Base-by-base conservation (phyloP, 2,797 vertebrate species). In the Ambastaia sidthimunki region DNA sequence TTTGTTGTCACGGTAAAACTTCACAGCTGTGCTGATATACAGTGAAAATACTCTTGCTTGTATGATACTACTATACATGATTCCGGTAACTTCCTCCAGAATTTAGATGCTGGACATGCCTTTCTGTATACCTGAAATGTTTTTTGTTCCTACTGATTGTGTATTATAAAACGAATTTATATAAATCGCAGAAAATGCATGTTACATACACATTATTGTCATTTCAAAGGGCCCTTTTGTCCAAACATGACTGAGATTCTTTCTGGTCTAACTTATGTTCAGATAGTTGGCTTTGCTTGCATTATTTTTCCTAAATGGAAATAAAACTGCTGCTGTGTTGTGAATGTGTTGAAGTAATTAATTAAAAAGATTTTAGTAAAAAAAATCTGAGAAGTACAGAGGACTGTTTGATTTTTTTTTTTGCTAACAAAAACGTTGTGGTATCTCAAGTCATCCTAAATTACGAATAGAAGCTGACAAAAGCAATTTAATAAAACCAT, bases 321-420 rank as follows among this genome's bases (percentile, higher is more conserved):
- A 65, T 34, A 65, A 65, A 65, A 63, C 60, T 63, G 25, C 62
- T 65, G 28, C 62, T 37, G 31, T 16, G 31, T 34, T 37, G 62
- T 37, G 28, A 34, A 65, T 65, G 31, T 65, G 18, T 16, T 37
- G 62, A 18, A n/a, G n/a, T 65, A 18, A 65, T 37, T 65, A 65
- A 65, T 65, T 65, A 62, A 31, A 62, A 62, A 62, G 28, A 31
- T 62, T 13, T 60, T 28, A 6, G 57, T 13, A 59, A 59, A 4
- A 59, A 5, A 34, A 9, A 34, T 62, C 7, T 62, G 1, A 25
- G 18, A 63, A 18, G 16, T 25, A 15, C 25, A 34, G 25, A 31
- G 25, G 55, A 15, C 1, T 9, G 15, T 18, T 62, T 1, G 62
- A 37, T n/a, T 34, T 37, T 34, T 62, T 16, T 60, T 23, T 62